phyloP scores from a whole-genome alignment of 1,140 invertebrate species.

The Schlechtendalia chinensis region DNA sequence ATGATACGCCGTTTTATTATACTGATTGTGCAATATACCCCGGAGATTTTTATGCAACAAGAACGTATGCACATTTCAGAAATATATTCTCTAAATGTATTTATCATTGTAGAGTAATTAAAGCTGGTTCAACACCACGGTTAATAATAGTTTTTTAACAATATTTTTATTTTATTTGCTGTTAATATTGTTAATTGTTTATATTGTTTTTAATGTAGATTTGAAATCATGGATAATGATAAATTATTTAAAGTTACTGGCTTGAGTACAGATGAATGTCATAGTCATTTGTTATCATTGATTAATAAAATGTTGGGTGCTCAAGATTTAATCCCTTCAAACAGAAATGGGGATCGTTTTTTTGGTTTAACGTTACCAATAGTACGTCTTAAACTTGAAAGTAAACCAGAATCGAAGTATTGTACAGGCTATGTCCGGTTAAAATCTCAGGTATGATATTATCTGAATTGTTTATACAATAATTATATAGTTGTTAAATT shows the following conservation, averaged over 20 bases:
- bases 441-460: background rate
- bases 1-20: constrained; percentile 69
- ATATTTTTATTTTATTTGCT: background rate
- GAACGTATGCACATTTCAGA: constrained; percentile 72
- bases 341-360: constrained; percentile 41
- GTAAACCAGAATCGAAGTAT: constrained; percentile 21
- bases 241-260: constrained; percentile 40
- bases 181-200: background rate
- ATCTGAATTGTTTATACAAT: too few species aligned
- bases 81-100: constrained; percentile 71
- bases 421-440: constrained; percentile 29
- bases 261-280: constrained; percentile 33
- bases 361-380: constrained; percentile 24
- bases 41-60: constrained; percentile 76
- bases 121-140: constrained; percentile 69
- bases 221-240: constrained; percentile 43
- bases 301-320: constrained; percentile 39
- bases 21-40: constrained; percentile 74
- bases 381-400: constrained; percentile 22
- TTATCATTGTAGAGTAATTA: constrained; percentile 80
- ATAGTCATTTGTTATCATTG: constrained; percentile 41
- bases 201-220: constrained; percentile 11
- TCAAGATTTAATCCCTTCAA: constrained; percentile 19
- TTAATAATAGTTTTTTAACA: constrained; percentile 55
- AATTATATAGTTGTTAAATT: too few species aligned